Evolutionary conservation across 2,888 invertebrate species (phyloP).

Genomic region (Drosophila mettleri): DNA sequence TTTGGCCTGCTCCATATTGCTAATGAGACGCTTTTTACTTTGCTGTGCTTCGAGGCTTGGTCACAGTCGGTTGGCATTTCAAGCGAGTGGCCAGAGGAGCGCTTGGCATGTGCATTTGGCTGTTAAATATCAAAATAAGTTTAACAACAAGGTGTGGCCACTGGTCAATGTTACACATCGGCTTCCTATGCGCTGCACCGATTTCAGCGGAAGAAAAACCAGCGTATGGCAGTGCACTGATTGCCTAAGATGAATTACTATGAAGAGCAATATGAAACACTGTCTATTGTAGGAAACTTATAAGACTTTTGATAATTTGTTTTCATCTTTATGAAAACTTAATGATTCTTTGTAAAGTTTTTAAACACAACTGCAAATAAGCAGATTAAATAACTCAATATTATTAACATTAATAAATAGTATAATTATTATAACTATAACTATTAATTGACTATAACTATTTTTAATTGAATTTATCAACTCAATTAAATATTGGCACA

Average conservation of each 20-base stretch:
- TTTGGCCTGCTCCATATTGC: conserved; percentile 64
- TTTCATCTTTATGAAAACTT: too few relatives aligned
- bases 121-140: conserved; percentile 3
- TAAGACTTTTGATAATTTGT: too few relatives aligned
- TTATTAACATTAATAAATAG: too few relatives aligned
- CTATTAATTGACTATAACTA: too few relatives aligned
- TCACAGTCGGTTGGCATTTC: conserved; percentile 28
- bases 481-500: too few relatives aligned
- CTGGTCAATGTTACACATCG: conserved; percentile 8
- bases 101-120: conserved; percentile 40
- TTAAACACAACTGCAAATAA: too few relatives aligned
- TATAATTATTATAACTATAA: too few relatives aligned
- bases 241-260: neutral
- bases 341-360: too few relatives aligned
- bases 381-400: too few relatives aligned
- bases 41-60: conserved; percentile 51
- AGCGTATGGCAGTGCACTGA: neutral
- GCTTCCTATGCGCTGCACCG: neutral
- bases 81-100: conserved; percentile 17
- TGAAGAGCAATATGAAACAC: neutral
- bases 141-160: conserved; percentile 41
- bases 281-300: neutral
- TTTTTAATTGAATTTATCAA: too few relatives aligned
- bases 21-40: conserved; percentile 57
- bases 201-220: neutral